These are phyloP conservation scores for Artibeus lituratus DNA, from an alignment of 2,797 vertebrate species.

Conservation along the genomic window DNA sequence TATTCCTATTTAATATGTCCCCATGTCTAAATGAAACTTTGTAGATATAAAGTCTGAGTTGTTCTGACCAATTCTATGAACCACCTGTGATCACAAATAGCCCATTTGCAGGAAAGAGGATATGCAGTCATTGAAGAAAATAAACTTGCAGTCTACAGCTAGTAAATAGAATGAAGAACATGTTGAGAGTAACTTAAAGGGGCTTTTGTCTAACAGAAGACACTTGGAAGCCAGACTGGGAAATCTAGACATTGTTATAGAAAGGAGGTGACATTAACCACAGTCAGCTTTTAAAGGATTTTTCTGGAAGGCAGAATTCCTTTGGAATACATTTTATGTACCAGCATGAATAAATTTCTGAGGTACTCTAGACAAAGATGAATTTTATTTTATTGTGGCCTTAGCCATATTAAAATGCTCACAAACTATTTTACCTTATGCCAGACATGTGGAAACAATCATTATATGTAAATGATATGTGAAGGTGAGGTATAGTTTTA, in stretches of 20 bases:
- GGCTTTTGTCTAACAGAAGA: slow-evolving; percentile 73
- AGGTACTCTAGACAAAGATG: slow-evolving; percentile 71
- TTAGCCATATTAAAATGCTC: slow-evolving; percentile 77
- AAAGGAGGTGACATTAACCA: slow-evolving; percentile 66
- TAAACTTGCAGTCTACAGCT: slow-evolving; percentile 35
- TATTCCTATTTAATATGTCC: slow-evolving; percentile 47
- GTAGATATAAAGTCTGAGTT: slow-evolving; percentile 21
- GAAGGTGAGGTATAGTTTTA: slow-evolving; percentile 78
- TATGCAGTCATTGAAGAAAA: slow-evolving; percentile 69
- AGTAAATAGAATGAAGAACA: slow-evolving; percentile 59
- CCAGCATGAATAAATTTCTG: slow-evolving; percentile 62
- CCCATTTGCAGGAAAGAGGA: slow-evolving; percentile 57
- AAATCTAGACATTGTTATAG: slow-evolving; percentile 52
- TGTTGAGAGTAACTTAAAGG: slow-evolving; percentile 53
- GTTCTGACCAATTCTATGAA: slow-evolving; percentile 4
- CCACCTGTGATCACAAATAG: slow-evolving; percentile 48
- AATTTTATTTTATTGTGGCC: slow-evolving; percentile 79
- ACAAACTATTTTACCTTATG: slow-evolving; percentile 81
- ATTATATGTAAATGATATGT: slow-evolving; percentile 81
- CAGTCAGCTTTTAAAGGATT: slow-evolving; percentile 63
- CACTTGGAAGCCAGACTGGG: slow-evolving; percentile 53
- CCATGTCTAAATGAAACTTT: slow-evolving; percentile 44
- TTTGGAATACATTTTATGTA: slow-evolving; percentile 60
- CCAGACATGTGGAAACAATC: slow-evolving; percentile 86
- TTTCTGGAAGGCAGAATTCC: slow-evolving; percentile 70